These are phyloP conservation scores for Thelaira solivaga DNA, from an alignment of 2,888 invertebrate genomes.

Conservation along the genomic window DNA sequence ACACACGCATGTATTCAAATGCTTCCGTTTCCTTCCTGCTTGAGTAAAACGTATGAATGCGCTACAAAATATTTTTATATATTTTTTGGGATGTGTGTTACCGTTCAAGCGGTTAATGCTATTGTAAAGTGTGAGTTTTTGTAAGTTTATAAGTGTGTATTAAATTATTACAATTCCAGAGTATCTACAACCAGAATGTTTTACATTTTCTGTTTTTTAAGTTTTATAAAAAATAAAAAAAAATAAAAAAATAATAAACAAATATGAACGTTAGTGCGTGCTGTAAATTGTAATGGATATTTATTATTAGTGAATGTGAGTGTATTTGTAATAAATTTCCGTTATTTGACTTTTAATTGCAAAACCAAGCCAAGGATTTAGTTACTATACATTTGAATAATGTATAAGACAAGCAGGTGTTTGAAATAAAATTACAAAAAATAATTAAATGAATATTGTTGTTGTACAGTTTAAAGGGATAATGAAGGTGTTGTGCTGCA, in stretches of 20 bases:
- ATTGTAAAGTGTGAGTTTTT: constrained; percentile 11
- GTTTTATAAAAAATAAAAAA: neutral
- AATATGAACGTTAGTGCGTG: neutral
- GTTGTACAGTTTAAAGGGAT: neutral
- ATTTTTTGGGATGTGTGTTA: neutral
- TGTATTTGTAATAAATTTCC: constrained; percentile 29
- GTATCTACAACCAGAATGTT: too few relatives aligned
- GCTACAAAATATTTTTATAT: constrained; percentile 2
- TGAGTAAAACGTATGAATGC: constrained; percentile 17
- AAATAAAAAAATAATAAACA: neutral
- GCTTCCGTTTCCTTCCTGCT: constrained; percentile 53
- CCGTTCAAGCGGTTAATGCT: neutral
- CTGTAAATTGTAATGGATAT: constrained; percentile 5
- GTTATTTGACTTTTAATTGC: constrained; percentile 42
- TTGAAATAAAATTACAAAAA: neutral
- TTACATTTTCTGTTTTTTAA: too few relatives aligned
- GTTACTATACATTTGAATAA: neutral
- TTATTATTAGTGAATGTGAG: neutral
- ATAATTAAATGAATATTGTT: neutral
- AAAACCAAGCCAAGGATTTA: constrained; percentile 31
- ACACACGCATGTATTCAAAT: constrained; percentile 39
- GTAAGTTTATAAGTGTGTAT: constrained; percentile 33
- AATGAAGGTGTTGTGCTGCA: neutral
- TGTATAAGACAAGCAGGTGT: neutral
- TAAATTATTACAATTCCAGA: neutral